These are phyloP conservation scores for Entomyzon cyanotis DNA, from an alignment of 2,113 vertebrate genomes.

Conservation along the genomic window DNA sequence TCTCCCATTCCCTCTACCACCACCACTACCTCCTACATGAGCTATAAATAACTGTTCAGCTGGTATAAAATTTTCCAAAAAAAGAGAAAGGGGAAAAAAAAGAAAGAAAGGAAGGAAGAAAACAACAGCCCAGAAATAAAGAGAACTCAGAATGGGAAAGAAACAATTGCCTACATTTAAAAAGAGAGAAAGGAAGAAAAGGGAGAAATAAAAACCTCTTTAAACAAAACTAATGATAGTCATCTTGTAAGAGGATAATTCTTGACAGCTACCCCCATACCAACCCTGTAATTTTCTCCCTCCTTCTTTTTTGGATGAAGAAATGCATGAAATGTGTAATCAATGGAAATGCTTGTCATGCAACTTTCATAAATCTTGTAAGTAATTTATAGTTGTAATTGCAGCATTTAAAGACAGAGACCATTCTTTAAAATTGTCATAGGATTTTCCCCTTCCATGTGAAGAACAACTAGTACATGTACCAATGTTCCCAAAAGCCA, in stretches of 20 bases:
- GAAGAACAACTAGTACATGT: slow-evolving; percentile 1
- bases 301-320: slow-evolving; percentile 54
- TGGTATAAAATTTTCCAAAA: background rate
- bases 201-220: slow-evolving; percentile 49
- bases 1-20: background rate
- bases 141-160: slow-evolving; percentile 9
- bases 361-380: slow-evolving; percentile 45
- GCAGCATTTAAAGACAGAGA: slow-evolving; percentile 35
- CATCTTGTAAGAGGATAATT: slow-evolving; percentile 41
- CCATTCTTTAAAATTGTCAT: slow-evolving; percentile 7
- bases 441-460: slow-evolving; percentile 3
- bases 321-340: slow-evolving; percentile 63
- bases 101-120: background rate
- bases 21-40: background rate
- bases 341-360: slow-evolving; percentile 56
- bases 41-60: slow-evolving; percentile 49
- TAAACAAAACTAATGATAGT: slow-evolving; percentile 50
- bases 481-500: background rate
- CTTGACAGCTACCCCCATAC: slow-evolving; percentile 46
- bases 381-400: slow-evolving; percentile 55
- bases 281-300: slow-evolving; percentile 41
- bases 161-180: slow-evolving; percentile 48
- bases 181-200: slow-evolving; percentile 40
- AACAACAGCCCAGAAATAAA: slow-evolving; percentile 40
- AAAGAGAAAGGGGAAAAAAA: background rate